Evolutionary conservation across 2,113 vertebrate genomes (phyloP), one percentile per base, ranked within the genome.

Genomic region (Jacana jacana): DNA sequence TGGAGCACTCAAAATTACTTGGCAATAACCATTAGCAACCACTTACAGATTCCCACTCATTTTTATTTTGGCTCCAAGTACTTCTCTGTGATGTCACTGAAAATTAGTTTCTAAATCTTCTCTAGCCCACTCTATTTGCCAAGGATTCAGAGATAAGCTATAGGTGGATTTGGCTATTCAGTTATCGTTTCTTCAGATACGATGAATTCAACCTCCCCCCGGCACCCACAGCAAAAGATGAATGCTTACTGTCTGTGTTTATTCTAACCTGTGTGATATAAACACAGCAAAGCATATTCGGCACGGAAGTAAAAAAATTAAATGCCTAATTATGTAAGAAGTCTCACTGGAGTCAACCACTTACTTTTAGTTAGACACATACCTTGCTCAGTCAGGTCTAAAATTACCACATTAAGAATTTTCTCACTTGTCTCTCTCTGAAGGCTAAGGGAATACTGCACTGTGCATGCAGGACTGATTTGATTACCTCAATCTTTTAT

Each of bases 331-430:
- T 91, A 92, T 2, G 2, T 44, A 51, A 78, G 60, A 7, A 81
- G 60, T 71, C 88, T 86, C 96, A 68, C 0, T 86, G 88, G 92
- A 97, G 51, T 75, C 86, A 81, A 92, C 89, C 83, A 66, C 57
- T 86, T 77, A 12, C 79, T 94, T 92, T 88, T 64, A 89, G 76
- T 75, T 81, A 84, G 91, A 51, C 77, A 91, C 83, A 86, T 8
- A 84, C 83, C 95, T 93, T 91, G 92, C 86, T 93, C 88, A 93
- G 80, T 63, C 91, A 91, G 83, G 83, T 92, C 60, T 89, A 91
- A 96, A 97, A 96, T 93, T 55, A 68, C 80, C 88, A 68, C 76
- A 84, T 92, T 75, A 86, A 58, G 64, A 42, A 63, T 48, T 81
- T 94, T 55, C 85, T 86, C 86, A 23, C 90, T 69, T 30, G 93